Evolutionary conservation across 2,888 invertebrate genomes (phyloP).

Genomic region (Nemapogon koenigi): DNA sequence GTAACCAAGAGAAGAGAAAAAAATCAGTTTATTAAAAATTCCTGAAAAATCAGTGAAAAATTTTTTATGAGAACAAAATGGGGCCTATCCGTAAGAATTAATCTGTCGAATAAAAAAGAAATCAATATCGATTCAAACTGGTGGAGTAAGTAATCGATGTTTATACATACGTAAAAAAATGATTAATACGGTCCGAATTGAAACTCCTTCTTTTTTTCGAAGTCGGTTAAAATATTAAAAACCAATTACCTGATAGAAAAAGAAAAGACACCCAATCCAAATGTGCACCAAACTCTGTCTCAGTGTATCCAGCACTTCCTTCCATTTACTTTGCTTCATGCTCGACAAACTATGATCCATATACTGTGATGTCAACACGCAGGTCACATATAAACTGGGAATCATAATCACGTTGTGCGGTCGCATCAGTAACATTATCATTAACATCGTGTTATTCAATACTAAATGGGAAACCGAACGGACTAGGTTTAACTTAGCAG

Average conservation of each 20-base stretch:
- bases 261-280: slow-evolving; percentile 81
- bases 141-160: too few species aligned
- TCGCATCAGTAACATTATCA: slow-evolving; percentile 70
- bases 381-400: slow-evolving; percentile 63
- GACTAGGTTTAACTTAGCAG: slow-evolving; percentile 41
- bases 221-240: too few species aligned
- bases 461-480: slow-evolving; percentile 41
- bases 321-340: slow-evolving; percentile 43
- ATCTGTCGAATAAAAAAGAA: too few species aligned
- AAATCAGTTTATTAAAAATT: too few species aligned
- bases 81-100: too few species aligned
- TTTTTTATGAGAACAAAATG: too few species aligned
- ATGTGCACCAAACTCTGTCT: slow-evolving; percentile 50
- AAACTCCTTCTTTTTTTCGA: too few species aligned
- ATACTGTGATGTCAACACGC: slow-evolving; percentile 50
- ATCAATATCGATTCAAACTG: too few species aligned
- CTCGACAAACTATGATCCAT: slow-evolving; percentile 67
- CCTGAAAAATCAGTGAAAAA: too few species aligned
- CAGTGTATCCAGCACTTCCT: slow-evolving; percentile 37
- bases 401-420: slow-evolving; percentile 78
- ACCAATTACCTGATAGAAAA: slow-evolving; percentile 78
- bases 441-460: slow-evolving; percentile 52
- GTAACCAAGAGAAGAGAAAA: too few species aligned
- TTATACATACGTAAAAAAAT: too few species aligned
- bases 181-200: too few species aligned